Evolutionary conservation across 2,113 vertebrate species (phyloP).

Genomic region (Psephotus haematonotus): DNA sequence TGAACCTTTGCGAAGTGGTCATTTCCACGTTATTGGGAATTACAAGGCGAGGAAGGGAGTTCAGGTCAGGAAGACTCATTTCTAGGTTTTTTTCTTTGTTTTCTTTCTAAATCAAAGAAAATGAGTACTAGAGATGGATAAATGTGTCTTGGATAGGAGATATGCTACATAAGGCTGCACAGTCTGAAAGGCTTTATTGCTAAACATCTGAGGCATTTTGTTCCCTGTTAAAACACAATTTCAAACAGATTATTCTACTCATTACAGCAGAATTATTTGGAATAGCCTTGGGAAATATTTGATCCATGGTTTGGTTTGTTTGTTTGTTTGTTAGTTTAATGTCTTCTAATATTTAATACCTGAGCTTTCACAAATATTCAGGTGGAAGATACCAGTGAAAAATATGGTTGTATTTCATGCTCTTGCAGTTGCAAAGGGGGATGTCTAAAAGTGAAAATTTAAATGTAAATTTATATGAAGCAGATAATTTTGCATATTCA

Average conservation of each 20-base stretch:
- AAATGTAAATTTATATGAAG: conserved; percentile 5
- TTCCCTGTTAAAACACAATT: neutral
- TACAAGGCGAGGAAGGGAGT: neutral
- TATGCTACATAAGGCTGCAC: fast-evolving
- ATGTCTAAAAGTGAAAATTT: conserved; percentile 34
- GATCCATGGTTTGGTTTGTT: neutral
- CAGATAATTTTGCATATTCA: conserved; percentile 48
- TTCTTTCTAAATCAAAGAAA: neutral
- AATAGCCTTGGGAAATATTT: neutral
- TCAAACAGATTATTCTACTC: neutral
- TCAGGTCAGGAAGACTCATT: neutral
- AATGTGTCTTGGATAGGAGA: neutral
- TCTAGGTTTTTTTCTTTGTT: neutral
- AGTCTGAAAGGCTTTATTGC: neutral
- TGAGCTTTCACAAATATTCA: neutral
- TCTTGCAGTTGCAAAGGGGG: neutral
- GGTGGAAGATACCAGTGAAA: neutral
- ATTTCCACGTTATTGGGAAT: neutral
- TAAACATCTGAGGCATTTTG: neutral
- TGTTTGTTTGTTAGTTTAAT: neutral
- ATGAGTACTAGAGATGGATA: neutral
- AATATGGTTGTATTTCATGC: neutral
- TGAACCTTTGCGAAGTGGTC: neutral
- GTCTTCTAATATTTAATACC: neutral
- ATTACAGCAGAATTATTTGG: neutral